These are phyloP conservation scores for Callipepla squamata DNA, from an alignment of 2,113 vertebrate genomes.

Conservation along the genomic window DNA sequence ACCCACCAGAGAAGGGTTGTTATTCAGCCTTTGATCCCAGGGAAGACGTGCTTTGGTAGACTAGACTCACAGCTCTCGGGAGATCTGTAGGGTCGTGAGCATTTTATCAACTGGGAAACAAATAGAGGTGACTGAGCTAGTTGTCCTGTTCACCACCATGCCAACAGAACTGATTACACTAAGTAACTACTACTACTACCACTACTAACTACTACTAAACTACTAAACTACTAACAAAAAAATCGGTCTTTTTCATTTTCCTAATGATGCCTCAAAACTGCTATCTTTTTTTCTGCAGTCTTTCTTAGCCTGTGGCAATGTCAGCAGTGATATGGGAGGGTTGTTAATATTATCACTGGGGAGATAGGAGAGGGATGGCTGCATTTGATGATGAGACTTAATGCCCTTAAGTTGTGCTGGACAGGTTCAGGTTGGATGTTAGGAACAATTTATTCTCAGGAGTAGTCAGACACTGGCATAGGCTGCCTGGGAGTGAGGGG, in stretches of 20 bases:
- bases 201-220: too few relatives aligned
- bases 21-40: not conserved
- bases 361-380: not conserved
- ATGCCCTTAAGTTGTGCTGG: too few relatives aligned
- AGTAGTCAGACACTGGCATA: too few relatives aligned
- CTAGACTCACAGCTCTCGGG: accelerated
- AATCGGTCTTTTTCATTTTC: not conserved
- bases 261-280: not conserved
- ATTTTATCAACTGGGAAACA: not conserved
- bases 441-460: too few relatives aligned
- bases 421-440: too few relatives aligned
- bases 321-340: not conserved
- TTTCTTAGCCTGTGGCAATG: not conserved
- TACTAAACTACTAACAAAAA: not conserved
- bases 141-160: not conserved
- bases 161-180: not conserved
- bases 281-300: not conserved
- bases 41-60: not conserved
- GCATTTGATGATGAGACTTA: too few relatives aligned
- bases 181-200: too few relatives aligned
- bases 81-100: not conserved
- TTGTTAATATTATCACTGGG: not conserved
- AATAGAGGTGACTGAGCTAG: not conserved
- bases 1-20: not conserved
- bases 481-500: too few relatives aligned